These are phyloP conservation scores for Caenorhabditis imperialis DNA, from an alignment of 2,888 invertebrate species.

Conservation along the genomic window DNA sequence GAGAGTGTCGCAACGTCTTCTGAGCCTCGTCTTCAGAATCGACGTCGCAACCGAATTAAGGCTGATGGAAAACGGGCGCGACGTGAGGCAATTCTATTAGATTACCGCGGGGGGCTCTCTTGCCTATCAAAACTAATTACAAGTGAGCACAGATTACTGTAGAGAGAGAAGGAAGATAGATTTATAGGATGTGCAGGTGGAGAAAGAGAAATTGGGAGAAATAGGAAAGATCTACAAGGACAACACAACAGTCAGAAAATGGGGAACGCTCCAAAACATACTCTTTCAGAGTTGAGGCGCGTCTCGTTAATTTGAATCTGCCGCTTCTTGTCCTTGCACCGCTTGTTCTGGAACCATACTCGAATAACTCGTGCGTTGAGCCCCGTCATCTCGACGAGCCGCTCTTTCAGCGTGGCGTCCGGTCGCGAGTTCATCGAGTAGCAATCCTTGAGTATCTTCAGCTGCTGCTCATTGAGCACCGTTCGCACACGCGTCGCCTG, in stretches of 20 bases:
- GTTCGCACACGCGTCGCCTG: slow-evolving; percentile 97
- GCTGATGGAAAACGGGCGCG: slow-evolving; percentile 46
- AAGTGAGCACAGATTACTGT: slow-evolving; percentile 5
- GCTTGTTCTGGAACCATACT: slow-evolving; percentile 97
- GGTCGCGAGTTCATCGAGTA: slow-evolving; percentile 98
- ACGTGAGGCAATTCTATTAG: slow-evolving; percentile 18
- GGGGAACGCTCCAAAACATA: slow-evolving; percentile 79
- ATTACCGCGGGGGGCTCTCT: slow-evolving; percentile 19
- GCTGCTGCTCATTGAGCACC: slow-evolving; percentile 97
- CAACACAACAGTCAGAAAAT: slow-evolving; percentile 1
- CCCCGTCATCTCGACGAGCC: slow-evolving; percentile 97
- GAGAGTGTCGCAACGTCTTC: no score
- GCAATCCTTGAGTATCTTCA: slow-evolving; percentile 96
- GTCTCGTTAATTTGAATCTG: slow-evolving; percentile 96
- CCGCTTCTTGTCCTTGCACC: slow-evolving; percentile 97
- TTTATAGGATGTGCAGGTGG: slow-evolving; percentile 22
- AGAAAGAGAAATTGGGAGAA: slow-evolving; percentile 6
- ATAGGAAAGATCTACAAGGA: background rate
- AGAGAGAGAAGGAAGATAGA: slow-evolving; percentile 8
- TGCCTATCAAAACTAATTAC: slow-evolving; percentile 46
- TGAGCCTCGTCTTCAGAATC: no score
- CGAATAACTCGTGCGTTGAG: slow-evolving; percentile 96
- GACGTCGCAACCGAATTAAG: slow-evolving; percentile 32
- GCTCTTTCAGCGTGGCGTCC: slow-evolving; percentile 99
- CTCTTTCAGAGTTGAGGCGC: slow-evolving; percentile 95